Conservation (phyloP, 2,888 invertebrate genomes). For the Leptodirus hochenwartii region DNA sequence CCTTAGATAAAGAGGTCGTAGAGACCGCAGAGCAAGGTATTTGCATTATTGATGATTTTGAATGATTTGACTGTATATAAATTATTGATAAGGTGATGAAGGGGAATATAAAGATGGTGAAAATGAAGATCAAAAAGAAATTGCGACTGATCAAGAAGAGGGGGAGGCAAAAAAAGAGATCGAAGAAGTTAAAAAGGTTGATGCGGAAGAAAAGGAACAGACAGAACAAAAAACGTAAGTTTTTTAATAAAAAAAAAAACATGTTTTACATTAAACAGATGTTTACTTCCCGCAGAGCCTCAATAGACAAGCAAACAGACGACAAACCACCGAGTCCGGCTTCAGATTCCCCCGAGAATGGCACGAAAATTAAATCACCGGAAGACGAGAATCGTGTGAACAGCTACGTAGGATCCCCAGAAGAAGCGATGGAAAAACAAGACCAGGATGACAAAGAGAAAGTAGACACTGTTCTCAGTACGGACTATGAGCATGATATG, state of each 20-base stretch:
- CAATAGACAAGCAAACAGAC: background rate
- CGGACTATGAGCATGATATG: no score
- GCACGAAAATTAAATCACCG: background rate
- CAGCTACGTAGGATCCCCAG: no score
- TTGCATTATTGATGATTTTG: no score
- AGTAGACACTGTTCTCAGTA: no score
- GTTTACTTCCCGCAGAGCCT: background rate
- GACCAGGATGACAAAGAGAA: conserved; percentile 8
- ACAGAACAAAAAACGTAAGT: background rate
- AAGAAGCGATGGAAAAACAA: no score
- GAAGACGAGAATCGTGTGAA: no score
- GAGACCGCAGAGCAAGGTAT: no score
- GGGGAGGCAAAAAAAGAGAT: conserved; percentile 10
- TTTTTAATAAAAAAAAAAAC: no score
- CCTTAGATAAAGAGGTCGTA: no score
- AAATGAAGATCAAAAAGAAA: conserved; percentile 8
- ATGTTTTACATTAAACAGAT: no score
- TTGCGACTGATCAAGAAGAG: conserved; percentile 7
- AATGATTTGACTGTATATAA: no score
- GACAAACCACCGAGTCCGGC: background rate
- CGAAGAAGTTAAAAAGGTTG: conserved; percentile 11
- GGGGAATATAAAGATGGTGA: background rate
- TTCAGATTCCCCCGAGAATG: background rate
- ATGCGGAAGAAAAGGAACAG: conserved; percentile 7
- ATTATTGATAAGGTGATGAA: no score